phyloP scores from a whole-genome alignment of 1,140 invertebrate species.

The Penaeus japonicus region DNA sequence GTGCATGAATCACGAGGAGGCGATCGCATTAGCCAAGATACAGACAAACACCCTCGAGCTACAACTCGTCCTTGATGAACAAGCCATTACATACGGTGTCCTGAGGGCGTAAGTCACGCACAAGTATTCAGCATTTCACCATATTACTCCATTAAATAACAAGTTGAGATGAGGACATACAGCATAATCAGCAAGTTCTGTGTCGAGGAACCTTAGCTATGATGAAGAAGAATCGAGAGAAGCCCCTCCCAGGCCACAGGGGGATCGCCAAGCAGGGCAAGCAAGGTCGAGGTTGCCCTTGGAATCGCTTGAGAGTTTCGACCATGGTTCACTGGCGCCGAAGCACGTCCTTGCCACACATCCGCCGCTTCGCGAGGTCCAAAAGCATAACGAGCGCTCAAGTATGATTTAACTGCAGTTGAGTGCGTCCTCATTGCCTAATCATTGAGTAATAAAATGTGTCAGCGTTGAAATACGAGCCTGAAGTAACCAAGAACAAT shows the following conservation, averaged over 20 bases:
- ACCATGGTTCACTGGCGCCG: background rate
- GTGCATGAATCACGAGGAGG: too few species aligned
- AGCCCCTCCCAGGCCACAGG: background rate
- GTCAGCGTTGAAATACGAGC: constrained; percentile 37
- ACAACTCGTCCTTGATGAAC: too few species aligned
- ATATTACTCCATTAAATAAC: constrained; percentile 33
- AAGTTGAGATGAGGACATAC: constrained; percentile 18
- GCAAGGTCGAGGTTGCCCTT: background rate
- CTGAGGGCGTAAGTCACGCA: background rate
- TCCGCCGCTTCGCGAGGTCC: constrained; percentile 24
- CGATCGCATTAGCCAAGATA: too few species aligned
- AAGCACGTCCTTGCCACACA: background rate
- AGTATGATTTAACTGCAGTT: constrained; percentile 41
- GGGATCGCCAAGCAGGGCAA: background rate
- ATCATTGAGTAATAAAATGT: constrained; percentile 43
- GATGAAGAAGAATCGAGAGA: constrained; percentile 40
- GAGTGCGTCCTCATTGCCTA: constrained; percentile 39
- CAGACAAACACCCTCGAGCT: too few species aligned
- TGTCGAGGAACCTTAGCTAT: constrained; percentile 35
- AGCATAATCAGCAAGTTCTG: constrained; percentile 33
- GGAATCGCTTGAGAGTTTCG: background rate
- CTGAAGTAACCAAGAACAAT: constrained; percentile 30
- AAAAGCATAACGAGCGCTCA: constrained; percentile 29
- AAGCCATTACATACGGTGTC: too few species aligned
- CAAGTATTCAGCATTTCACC: constrained; percentile 10